Evolutionary conservation across 2,888 invertebrate species (phyloP).

Genomic region (Minunthozetes semirufus): DNA sequence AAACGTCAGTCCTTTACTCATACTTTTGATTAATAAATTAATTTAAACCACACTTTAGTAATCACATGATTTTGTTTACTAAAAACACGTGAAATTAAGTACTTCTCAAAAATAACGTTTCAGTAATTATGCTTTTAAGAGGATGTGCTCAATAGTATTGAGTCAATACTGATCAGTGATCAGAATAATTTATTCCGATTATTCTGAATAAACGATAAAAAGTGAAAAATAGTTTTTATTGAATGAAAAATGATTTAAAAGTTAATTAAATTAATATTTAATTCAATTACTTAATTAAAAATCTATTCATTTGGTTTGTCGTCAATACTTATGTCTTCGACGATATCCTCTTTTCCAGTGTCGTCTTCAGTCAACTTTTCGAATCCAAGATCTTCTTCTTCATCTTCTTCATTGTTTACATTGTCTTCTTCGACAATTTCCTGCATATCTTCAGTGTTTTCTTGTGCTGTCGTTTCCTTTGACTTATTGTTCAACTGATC

Average conservation of each 20-base stretch:
- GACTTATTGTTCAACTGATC: constrained; percentile 19
- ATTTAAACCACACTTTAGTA: background rate
- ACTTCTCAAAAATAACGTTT: no score
- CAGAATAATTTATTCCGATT: no score
- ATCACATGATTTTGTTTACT: background rate
- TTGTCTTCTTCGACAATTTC: background rate
- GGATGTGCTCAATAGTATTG: no score
- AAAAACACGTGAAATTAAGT: background rate
- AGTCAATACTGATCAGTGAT: no score
- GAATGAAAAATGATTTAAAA: no score
- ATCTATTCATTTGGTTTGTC: background rate
- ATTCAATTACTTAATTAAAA: no score
- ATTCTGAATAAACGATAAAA: no score
- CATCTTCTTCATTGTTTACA: constrained; percentile 18
- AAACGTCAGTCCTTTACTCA: constrained; percentile 50
- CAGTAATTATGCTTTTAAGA: no score
- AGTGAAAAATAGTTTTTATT: no score
- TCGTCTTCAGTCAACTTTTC: constrained; percentile 34
- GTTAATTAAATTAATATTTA: no score
- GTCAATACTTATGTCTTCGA: background rate
- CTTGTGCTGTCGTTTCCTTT: constrained; percentile 18
- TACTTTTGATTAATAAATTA: background rate
- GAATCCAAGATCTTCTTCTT: constrained; percentile 32
- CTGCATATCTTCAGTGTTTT: background rate
- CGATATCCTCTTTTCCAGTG: constrained; percentile 22